phyloP scores from a whole-genome alignment of 1,140 invertebrate genomes.

The Mya arenaria region DNA sequence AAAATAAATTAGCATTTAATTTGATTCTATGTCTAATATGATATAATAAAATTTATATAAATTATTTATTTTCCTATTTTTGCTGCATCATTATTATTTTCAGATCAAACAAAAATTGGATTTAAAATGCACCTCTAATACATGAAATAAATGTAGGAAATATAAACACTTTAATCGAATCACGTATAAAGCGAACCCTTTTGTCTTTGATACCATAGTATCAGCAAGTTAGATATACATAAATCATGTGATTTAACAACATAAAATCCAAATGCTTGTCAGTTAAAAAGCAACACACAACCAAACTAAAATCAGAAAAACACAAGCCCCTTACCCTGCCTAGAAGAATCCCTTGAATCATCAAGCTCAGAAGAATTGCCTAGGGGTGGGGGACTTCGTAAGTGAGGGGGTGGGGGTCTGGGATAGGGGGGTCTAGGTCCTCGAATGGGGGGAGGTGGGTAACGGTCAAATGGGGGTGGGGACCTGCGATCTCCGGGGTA shows the following conservation, averaged over 20 bases:
- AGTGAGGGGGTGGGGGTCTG: slow-evolving; percentile 40
- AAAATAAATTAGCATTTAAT: too few relatives aligned
- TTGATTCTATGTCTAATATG: too few relatives aligned
- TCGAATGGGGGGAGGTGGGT: slow-evolving; percentile 37
- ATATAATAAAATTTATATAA: too few relatives aligned
- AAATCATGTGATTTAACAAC: neutral
- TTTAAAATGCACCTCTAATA: too few relatives aligned
- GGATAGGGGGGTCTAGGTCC: slow-evolving; percentile 41
- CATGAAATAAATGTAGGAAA: neutral
- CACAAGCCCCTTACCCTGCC: slow-evolving; percentile 47
- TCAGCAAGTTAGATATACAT: neutral
- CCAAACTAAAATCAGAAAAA: neutral
- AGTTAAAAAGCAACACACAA: neutral
- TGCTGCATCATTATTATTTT: too few relatives aligned
- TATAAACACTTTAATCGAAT: neutral
- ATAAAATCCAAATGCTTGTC: neutral
- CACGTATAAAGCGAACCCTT: neutral
- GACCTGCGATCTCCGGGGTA: slow-evolving; percentile 52
- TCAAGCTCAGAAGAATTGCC: slow-evolving; percentile 34
- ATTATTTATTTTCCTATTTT: too few relatives aligned
- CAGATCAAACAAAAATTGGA: too few relatives aligned
- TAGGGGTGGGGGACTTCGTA: slow-evolving; percentile 44
- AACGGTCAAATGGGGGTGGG: slow-evolving; percentile 52
- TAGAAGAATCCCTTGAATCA: slow-evolving; percentile 49
- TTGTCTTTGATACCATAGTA: neutral